Evolutionary conservation across 2,888 invertebrate genomes (phyloP).

Genomic region (Coremacera marginata): DNA sequence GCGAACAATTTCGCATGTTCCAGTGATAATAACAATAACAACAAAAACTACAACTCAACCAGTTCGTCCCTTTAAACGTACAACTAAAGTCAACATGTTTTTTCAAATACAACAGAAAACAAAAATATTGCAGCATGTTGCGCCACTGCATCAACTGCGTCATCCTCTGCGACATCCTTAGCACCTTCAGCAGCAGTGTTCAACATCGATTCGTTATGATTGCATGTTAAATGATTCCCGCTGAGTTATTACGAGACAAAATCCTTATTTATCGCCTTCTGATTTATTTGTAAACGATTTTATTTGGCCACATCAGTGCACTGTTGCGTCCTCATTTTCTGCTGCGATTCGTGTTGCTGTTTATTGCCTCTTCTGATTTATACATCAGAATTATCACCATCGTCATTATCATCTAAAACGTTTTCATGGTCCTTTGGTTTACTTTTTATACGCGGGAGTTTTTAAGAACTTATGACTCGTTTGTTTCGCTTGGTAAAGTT

Average conservation of each 20-base stretch:
- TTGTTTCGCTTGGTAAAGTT: too few species aligned
- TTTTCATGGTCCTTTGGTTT: constrained; percentile 17
- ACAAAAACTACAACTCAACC: not conserved
- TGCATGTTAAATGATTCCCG: constrained; percentile 69
- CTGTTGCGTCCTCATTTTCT: constrained; percentile 11
- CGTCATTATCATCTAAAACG: not conserved
- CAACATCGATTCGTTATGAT: constrained; percentile 68
- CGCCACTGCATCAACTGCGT: not conserved
- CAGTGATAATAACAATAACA: not conserved
- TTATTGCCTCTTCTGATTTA: not conserved
- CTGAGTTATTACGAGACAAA: constrained; percentile 70
- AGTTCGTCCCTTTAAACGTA: not conserved
- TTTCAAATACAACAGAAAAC: not conserved
- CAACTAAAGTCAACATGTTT: not conserved
- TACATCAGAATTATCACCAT: not conserved
- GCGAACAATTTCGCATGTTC: constrained; percentile 20
- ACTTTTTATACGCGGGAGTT: not conserved
- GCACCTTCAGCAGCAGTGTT: constrained; percentile 55
- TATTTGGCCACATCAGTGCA: constrained; percentile 37
- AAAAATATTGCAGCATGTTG: constrained; percentile 38
- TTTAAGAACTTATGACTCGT: too few species aligned
- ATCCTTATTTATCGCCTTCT: constrained; percentile 70
- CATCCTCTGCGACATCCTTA: not conserved
- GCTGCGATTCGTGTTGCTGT: constrained; percentile 46
- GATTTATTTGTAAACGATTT: constrained; percentile 68